Evolutionary conservation across 2,888 invertebrate genomes (phyloP), one percentile per base, ranked within the genome.

Genomic region (Dinocampus coccinellae): DNA sequence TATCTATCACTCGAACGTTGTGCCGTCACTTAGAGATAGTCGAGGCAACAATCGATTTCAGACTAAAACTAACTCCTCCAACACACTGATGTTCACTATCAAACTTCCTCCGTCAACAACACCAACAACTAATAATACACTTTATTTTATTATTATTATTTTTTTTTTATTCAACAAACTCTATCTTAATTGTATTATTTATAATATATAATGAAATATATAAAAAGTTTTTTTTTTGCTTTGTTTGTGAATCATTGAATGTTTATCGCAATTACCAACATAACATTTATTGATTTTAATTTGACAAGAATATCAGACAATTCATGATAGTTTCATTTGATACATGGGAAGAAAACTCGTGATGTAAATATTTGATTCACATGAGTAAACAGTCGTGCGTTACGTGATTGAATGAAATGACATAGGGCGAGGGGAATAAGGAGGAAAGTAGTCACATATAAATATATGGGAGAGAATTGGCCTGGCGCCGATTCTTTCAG

Each of bases 1-100:
- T 47, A 65, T 34, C 55, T 57, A 66, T 61, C 58, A 29, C 26
- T 58, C 58, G 57, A 57, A 22, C 66, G 34, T 22, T 64, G 63
- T 47, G 63, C 55, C 52, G 22, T 57, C 57, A 55, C 66, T 66
- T 55, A 26, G 33, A 53, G 64, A 52, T 57, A 47, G 66, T 66
- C 66, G 42, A 36, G 57, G 39, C 73, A 63, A 65, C 70, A 70
- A 75, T 76, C 75, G 73, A 76, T 76, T 75, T 74, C 62, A 73
- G 52, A 24, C 66, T 62, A 58, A 39, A 72, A 73, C 74, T 72
- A 75, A 73, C 76, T 75, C 73, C 70, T 76, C 72, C 73, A 74
- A 72, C 72, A 75, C 68, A 73, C 74, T 62, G 61, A 66, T 64
- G 34, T 63, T 60, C 42, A 34, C 57, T 62, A 42, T 62, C 52